Base-by-base conservation (phyloP, 2,797 vertebrate species). In the Mallotus villosus region DNA sequence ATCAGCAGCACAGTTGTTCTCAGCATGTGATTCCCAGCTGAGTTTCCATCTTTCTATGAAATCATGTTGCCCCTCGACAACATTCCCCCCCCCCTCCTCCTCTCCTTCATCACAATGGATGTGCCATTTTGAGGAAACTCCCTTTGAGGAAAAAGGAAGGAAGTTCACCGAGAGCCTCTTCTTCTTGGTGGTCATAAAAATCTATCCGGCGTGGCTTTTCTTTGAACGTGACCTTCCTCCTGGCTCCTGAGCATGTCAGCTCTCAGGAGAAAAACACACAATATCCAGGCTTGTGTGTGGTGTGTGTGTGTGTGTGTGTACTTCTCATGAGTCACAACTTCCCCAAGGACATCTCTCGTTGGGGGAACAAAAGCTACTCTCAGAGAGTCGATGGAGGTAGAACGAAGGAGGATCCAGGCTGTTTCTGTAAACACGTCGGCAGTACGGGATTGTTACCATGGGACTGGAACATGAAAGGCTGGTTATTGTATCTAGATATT, bases 301-400 rank as follows among this genome's bases (percentile, higher is more conserved):
- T 29, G 27, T 29, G 27, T 29, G 27, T 29, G 27, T 29, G 27
- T 29, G 27, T 74, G 62, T 69, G 67, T 67, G 70, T 70, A 73
- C 51, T 63, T 55, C 67, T 63, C 22, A 51, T 53, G 63, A 73
- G 24, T 73, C 68, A 74, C 53, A 41, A 7, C 46, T 21, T 63
- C 70, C 67, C 75, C 61, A 57, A 72, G 68, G 64, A 71, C 64
- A 19, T 21, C 32, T 29, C 68, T 55, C 61, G 24, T 14, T 21
- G n/a, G 6, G 70, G 6, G 41, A 37, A 75, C 62, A 77, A 69
- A 60, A 16, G 3, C 16, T 61, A 49, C 34, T 51, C 72, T 70
- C 41, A 62, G 57, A 24, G 41, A 67, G 21, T 67, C 11, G 55
- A 8, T 22, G 21, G 32, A 59, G 63, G 51, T n/a, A 24, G 22